These are phyloP conservation scores for Phodopus roborovskii DNA, from an alignment of 2,113 vertebrate genomes.

Conservation along the genomic window DNA sequence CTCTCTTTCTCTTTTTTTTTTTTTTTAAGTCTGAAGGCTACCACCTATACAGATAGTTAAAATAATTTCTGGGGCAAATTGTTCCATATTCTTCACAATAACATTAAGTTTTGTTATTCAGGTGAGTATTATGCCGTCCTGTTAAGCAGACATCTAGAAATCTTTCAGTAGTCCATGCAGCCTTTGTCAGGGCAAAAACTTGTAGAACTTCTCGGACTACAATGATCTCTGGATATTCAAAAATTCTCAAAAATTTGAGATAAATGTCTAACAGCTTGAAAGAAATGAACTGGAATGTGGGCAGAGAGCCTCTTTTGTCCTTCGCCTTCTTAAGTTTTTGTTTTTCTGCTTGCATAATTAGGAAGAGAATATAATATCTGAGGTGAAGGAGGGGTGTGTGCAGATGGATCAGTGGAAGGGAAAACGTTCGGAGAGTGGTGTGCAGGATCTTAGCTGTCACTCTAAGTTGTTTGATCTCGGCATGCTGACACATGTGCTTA, in stretches of 20 bases:
- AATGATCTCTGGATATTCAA: neutral
- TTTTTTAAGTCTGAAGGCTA: slow-evolving; percentile 66
- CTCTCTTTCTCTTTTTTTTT: neutral
- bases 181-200: neutral
- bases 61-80: neutral
- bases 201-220: neutral
- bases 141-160: slow-evolving; percentile 9
- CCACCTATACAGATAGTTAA: slow-evolving; percentile 60
- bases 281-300: neutral
- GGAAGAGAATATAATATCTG: neutral
- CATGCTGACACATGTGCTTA: neutral
- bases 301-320: neutral
- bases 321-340: neutral
- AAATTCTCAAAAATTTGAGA: neutral
- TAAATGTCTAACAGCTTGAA: neutral
- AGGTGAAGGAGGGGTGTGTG: neutral
- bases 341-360: slow-evolving; percentile 31
- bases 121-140: neutral
- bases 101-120: slow-evolving; percentile 46
- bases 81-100: neutral
- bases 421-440: neutral
- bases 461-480: neutral
- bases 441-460: neutral
- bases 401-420: no score
- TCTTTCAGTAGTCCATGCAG: neutral